Conservation (phyloP, 2,797 vertebrate species). For the Clamator glandarius region DNA sequence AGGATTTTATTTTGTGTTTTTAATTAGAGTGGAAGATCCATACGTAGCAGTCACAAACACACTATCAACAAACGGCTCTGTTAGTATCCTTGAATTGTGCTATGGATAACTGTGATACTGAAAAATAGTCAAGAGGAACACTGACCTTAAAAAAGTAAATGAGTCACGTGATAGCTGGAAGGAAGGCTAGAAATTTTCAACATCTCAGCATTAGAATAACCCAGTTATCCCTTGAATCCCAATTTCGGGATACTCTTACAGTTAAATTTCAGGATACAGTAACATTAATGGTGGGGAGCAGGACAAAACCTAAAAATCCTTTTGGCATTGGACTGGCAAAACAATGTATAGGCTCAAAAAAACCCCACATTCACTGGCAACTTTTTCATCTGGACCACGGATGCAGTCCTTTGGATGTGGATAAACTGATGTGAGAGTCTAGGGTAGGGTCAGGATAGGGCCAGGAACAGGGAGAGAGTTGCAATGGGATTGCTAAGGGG, state of each 20-base stretch:
- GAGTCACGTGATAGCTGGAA: background rate
- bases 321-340: accelerated
- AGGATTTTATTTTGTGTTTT: background rate
- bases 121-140: background rate
- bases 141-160: background rate
- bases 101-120: background rate
- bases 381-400: accelerated
- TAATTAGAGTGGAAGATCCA: background rate
- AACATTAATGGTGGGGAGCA: background rate
- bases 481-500: background rate
- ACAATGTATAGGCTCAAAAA: background rate
- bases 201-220: background rate
- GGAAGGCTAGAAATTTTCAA: background rate
- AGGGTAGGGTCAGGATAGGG: background rate
- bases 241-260: background rate
- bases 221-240: background rate
- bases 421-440: background rate
- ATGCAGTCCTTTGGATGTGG: background rate
- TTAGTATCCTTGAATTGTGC: background rate
- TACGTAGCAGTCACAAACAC: background rate
- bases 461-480: background rate
- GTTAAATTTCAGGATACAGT: background rate
- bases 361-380: background rate
- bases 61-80: background rate
- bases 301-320: background rate